Percentiles rank a stretch among this genome's conserved stretches.
Evolutionary conservation across 2,113 vertebrate species (phyloP).

Genomic region (Gambusia affinis): DNA sequence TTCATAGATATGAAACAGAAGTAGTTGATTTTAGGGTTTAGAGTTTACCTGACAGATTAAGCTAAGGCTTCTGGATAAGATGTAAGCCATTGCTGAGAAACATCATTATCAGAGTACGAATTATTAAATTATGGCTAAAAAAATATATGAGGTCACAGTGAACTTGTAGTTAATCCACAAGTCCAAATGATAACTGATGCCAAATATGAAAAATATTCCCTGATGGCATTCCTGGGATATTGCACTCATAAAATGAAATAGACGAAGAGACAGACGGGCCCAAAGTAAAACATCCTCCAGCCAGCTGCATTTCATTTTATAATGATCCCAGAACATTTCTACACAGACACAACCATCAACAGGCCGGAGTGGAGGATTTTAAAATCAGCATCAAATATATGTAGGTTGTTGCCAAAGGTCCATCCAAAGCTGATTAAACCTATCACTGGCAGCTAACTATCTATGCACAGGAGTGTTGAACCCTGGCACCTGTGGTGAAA

Average conservation of each 20-base stretch:
- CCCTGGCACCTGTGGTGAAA: not conserved
- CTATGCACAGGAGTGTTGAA: not conserved
- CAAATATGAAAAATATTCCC: slow-evolving; percentile 1
- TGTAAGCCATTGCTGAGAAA: not conserved
- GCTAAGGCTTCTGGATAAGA: not conserved
- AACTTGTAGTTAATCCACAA: not conserved
- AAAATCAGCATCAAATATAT: not conserved
- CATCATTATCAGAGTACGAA: not conserved
- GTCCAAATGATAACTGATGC: not conserved
- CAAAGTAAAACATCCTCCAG: not conserved
- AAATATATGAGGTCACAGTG: not conserved
- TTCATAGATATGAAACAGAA: not conserved
- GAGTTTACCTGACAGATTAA: not conserved
- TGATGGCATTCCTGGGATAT: slow-evolving; percentile 4
- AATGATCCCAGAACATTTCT: not conserved
- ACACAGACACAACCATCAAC: not conserved
- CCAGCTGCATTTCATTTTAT: not conserved
- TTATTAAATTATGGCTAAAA: not conserved
- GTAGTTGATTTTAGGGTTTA: not conserved
- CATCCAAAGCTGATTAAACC: not conserved
- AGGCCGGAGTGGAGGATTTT: not conserved
- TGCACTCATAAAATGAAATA: not conserved
- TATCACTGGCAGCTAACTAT: not conserved
- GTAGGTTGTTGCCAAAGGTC: not conserved
- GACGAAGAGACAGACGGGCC: not conserved